A percentile compares a stretch with the other conserved stretches of the same genome.
These are phyloP conservation scores for Ammodramus savannarum DNA, from an alignment of 2,113 vertebrate species.

Conservation along the genomic window DNA sequence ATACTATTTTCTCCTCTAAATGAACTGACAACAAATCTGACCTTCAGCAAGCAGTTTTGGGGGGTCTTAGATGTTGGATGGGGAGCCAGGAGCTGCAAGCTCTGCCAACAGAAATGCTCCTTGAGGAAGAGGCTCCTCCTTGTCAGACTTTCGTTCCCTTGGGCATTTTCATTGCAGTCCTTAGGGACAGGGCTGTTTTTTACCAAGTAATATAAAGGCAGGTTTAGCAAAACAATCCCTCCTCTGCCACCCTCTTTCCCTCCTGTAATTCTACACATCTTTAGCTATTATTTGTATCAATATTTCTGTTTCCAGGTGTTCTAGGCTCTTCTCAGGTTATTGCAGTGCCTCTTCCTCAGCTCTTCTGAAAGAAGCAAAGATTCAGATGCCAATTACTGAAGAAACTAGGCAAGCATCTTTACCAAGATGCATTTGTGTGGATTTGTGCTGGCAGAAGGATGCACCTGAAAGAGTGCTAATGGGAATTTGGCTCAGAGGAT, in stretches of 20 bases:
- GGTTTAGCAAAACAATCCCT: neutral
- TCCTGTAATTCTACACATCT: neutral
- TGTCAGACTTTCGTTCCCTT: neutral
- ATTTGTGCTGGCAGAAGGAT: neutral
- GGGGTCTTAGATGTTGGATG: neutral
- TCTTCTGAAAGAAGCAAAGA: neutral
- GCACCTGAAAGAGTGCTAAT: neutral
- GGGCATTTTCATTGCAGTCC: neutral
- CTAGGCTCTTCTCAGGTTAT: neutral
- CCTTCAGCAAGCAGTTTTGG: neutral
- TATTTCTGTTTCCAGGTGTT: neutral
- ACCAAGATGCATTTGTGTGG: neutral
- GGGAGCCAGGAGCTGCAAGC: neutral
- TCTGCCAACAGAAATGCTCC: neutral
- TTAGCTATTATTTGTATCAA: neutral
- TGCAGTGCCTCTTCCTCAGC: neutral
- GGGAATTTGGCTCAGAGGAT: neutral
- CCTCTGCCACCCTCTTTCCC: neutral
- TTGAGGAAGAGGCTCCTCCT: neutral
- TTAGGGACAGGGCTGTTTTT: neutral
- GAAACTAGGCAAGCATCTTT: neutral
- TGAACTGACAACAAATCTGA: neutral
- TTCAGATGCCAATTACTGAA: neutral
- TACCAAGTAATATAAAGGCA: neutral
- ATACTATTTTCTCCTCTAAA: neutral